Evolutionary conservation across 2,113 vertebrate genomes (phyloP).

Genomic region (cattle (Bos taurus)): ARS-UCD2.0 NC_037356.1:49547001-49547500

Average conservation of each 20-base stretch:
- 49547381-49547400: not conserved
- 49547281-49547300: not conserved
- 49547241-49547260: not conserved
- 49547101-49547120: no score
- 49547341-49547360: not conserved
- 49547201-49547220: not conserved
- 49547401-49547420: not conserved
- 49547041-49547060: not conserved
- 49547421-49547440: not conserved
- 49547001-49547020: not conserved
- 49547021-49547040: not conserved
- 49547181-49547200: not conserved
- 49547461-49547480: conserved; percentile 94
- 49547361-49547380: not conserved
- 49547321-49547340: not conserved
- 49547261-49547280: no score
- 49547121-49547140: not conserved
- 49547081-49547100: not conserved
- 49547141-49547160: not conserved
- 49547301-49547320: not conserved
- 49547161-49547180: not conserved
- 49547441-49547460: conserved; percentile 94
- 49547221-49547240: not conserved
- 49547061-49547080: not conserved
- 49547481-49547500: conserved; percentile 89